Evolutionary conservation across 2,888 invertebrate genomes (phyloP).

Genomic region (Oasisia sp.): DNA sequence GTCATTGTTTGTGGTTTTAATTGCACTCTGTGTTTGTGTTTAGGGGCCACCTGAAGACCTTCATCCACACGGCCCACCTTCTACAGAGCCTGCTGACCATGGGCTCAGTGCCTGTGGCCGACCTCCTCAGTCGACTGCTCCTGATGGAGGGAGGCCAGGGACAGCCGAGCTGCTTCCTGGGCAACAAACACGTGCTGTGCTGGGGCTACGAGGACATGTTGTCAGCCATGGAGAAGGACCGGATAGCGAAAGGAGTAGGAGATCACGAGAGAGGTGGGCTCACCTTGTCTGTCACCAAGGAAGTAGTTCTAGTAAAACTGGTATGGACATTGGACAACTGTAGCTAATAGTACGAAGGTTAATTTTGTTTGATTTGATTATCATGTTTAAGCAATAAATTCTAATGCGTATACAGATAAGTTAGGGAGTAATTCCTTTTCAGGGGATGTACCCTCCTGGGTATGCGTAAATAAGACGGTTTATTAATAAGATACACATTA

Average conservation of each 20-base stretch:
- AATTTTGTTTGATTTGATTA: too few species aligned
- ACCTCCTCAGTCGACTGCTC: conserved; percentile 53
- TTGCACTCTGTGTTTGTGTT: conserved; percentile 24
- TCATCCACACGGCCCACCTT: conserved; percentile 59
- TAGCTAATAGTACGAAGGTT: too few species aligned
- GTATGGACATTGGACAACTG: too few species aligned
- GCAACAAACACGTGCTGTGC: conserved; percentile 56
- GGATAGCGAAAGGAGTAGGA: conserved; percentile 37
- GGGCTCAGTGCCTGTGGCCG: conserved; percentile 51
- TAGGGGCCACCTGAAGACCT: conserved; percentile 61
- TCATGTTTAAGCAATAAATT: too few species aligned
- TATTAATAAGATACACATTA: too few species aligned
- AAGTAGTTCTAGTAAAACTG: too few species aligned
- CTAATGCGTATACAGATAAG: too few species aligned
- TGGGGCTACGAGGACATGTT: conserved; percentile 63
- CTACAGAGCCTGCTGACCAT: conserved; percentile 54
- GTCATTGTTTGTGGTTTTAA: too few species aligned
- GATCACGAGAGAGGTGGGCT: conserved; percentile 21
- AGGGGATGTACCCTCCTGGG: too few species aligned
- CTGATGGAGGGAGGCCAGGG: conserved; percentile 59
- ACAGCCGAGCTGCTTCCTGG: conserved; percentile 42
- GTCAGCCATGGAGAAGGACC: conserved; percentile 47
- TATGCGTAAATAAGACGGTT: too few species aligned
- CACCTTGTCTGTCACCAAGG: background rate
- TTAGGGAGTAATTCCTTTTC: too few species aligned